phyloP scores from a whole-genome alignment of 2,888 invertebrate genomes.

The Diplazon laetatorius region DNA sequence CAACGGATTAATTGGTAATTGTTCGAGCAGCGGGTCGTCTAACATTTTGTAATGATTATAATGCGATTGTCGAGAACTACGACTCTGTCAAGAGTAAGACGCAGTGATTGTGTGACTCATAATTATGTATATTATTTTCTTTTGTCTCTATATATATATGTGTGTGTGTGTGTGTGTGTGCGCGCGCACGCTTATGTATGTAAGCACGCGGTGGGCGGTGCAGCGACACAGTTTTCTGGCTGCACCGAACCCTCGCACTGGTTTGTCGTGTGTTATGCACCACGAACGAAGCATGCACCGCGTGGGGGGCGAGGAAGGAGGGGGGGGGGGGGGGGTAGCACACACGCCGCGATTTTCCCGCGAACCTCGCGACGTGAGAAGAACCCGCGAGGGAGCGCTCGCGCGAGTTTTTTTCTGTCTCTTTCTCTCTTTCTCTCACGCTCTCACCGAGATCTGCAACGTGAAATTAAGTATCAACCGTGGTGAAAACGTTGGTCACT shows the following conservation, averaged over 20 bases:
- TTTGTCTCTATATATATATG: too few species aligned
- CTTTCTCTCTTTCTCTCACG: too few species aligned
- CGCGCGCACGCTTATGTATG: not conserved
- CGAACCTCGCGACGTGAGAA: slow-evolving; percentile 44
- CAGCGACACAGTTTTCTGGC: slow-evolving; percentile 62
- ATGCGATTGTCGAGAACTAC: slow-evolving; percentile 36
- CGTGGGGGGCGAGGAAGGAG: too few species aligned
- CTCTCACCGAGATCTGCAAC: slow-evolving; percentile 38
- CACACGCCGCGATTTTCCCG: slow-evolving; percentile 56
- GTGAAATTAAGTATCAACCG: slow-evolving; percentile 58
- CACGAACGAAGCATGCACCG: slow-evolving; percentile 1
- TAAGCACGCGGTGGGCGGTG: slow-evolving; percentile 41
- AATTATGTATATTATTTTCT: too few species aligned
- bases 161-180: too few species aligned
- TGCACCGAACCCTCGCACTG: slow-evolving; percentile 27
- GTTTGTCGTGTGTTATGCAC: not conserved
- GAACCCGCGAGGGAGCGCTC: slow-evolving; percentile 20
- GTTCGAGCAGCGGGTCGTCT: slow-evolving; percentile 23
- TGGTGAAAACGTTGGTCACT: slow-evolving; percentile 64
- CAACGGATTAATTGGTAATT: slow-evolving; percentile 32
- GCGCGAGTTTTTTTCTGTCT: not conserved
- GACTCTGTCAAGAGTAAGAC: not conserved
- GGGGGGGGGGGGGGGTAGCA: too few species aligned
- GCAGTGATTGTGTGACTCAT: slow-evolving; percentile 5
- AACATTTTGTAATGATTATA: slow-evolving; percentile 37